Base-by-base conservation (phyloP, 2,888 invertebrate genomes). In the Epinotia brunnichana region DNA sequence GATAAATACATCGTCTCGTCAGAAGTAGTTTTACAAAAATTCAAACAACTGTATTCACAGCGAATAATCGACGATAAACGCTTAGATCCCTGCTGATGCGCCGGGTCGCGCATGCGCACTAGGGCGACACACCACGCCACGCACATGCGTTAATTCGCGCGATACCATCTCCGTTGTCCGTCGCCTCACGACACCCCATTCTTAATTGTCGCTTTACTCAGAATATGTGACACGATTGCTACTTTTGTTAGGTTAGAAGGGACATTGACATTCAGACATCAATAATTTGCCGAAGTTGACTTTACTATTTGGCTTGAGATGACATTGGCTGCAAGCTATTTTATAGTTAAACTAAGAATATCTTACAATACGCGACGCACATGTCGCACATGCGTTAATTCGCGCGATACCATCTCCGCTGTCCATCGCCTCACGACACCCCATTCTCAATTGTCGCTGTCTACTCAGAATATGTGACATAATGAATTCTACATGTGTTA, bases 351-450 rank as follows among this genome's bases (percentile, higher is more conserved):
- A 41, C 13, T 35, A 35, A 9, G 35, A 35, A 35, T 35, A 35
- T 35, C 7, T 35, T 35, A 9, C 35, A 9, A 9, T 35, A 79
- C 73, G 77, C 75, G 77, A 75, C 73, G 70, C 54, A 66, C 76
- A 76, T 76, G 83, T 78, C 73, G 70, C 54, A 66, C 76, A 76
- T 76, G 83, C 78, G 81, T 80, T 83, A 82, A 81, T 81, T 82
- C 81, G 80, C 78, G 75, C 76, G 84, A 85, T 85, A 84, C 70
- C 77, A 84, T 85, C 84, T 75, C 76, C 21, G 48, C 76, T 74
- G 69, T 39, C 56, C 74, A 61, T 66, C 76, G 80, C 80, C 77
- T 81, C 79, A 79, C 79, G 4, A 53, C 10, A 53, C 21, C 19
- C 35, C 10, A 1, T 3, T 17, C 13, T 74, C 76, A 78, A 80